Base-by-base conservation (phyloP, 2,797 vertebrate species). In the Sebastes diaconus region DNA sequence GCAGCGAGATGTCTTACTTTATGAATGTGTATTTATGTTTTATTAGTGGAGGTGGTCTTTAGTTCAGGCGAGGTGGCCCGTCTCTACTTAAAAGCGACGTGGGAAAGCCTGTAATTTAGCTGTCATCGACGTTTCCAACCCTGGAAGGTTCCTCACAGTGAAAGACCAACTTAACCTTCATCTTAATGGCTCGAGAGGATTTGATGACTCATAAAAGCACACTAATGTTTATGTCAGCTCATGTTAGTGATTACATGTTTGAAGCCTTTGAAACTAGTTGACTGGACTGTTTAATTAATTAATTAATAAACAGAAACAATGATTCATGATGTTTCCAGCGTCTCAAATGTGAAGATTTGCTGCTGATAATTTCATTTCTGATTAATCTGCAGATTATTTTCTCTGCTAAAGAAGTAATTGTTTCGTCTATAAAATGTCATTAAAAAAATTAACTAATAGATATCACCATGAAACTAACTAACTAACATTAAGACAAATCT, bases 61-160 rank as follows among this genome's bases (percentile, higher is more conserved):
- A 39, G 22, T 39, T 64, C 30, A 55, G 29, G 16, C 16, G 11
- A 27, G 29, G 27, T 73, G n/a, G 4, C 6, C 2, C 1, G 2
- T 68, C 64, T 16, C 13, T 2, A 32, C 20, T 70, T 42, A 24
- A 34, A 54, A 59, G 32, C 18, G 12, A 30, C 11, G 42, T 27
- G 58, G 50, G 59, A 65, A 42, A 71, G 29, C 68, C 42, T 73
- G 57, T 79, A 39, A 68, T 69, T 64, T 60, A 75, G n/a, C 46
- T 58, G 71, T 50, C 27, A 22, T 66, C 52, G 3, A 18, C 14
- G 0, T 8, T 42, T 39, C 36, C 4, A 36, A 57, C 55, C 25
- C 25, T 46, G 24, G 24, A 36, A 52, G 4, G 14, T 46, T 68
- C 8, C 2, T 63, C 57, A 18, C 46, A 24, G 32, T 4, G 24